Base-by-base conservation (phyloP, 30 jellyfish, hydroid and myxozoan genomes). In the Haliclystus octoradiatus region DNA sequence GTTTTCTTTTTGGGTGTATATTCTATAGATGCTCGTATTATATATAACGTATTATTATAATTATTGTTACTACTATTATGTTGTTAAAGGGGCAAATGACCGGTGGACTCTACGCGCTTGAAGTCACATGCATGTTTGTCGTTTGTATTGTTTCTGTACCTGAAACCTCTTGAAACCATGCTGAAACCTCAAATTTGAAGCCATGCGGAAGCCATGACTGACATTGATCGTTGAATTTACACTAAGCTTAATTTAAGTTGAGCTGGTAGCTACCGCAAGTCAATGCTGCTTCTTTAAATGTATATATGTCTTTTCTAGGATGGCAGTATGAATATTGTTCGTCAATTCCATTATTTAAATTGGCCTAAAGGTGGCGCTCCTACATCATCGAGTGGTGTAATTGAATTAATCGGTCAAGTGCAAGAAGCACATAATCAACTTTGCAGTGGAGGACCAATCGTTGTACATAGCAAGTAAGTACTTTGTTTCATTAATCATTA, bases 371-470 rank as follows among this genome's bases (percentile, higher is more conserved):
- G 79, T 49, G 85, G 88, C 2, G 93, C 74, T 0, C 98, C 98
- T 12, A 68, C 50, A 26, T 70, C 91, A 4, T 67, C 93, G 32
- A 92, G 80, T 34, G 95, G 98, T 22, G 30, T 89, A 15, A 76
- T 81, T 24, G 95, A 81, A 34, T 75, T 89, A 31, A 89, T 89
- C 33, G 98, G 98, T 30, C 95, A 81, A 23, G 95, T 89, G n/a
- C 84, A 76, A 62, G 80, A 77, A 49, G 68, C 85, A 25, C 70
- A 69, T 33, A 65, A 69, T 19, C 83, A 89, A 47, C 34, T 57
- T 2, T 66, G 65, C 40, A 63, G 34, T 33, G 53, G 82, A 13
- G 94, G 91, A 26, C 98, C 95, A n/a, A 66, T 89, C 25, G 49
- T 89, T 2, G 76, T 79, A 28, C 98, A 89, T 65, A 73, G 95